Base-by-base conservation (phyloP, 2,113 vertebrate species). In the Herpetotheres cachinnans region DNA sequence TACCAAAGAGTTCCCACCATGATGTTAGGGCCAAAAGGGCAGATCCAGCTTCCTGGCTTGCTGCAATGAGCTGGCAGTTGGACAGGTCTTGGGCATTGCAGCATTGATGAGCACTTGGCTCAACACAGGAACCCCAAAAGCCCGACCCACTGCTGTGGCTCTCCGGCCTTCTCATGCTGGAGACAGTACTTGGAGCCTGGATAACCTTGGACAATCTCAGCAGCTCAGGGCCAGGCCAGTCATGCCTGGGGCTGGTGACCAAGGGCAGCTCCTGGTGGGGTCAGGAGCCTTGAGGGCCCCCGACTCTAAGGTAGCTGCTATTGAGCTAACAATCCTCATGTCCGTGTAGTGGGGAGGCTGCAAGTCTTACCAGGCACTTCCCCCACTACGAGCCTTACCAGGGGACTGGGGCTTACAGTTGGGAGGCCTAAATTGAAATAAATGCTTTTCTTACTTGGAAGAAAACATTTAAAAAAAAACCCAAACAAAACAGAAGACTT, bases 1-100 rank as follows among this genome's bases (percentile, higher is more conserved):
- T 38, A 66, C 26, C 29, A 86, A 52, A 78, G 67, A 4, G 0
- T 9, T 66, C 14, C 55, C 46, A 47, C 25, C 14, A 13, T 8
- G 12, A 70, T 34, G 10, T 27, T 30, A 67, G 21, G 16, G 59
- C n/a, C 47, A 66, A 70, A 76, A 38, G 22, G 18, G n/a, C 29
- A 84, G 50, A 81, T 42, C 20, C 46, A 84, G 13, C 38, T 84
- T 47, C 56, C 26, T 3, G 3, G 3, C 44, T 54, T 66, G 59
- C 67, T 78, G 46, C 83, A 89, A 10, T 13, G 46, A 73, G 25
- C n/a, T 58, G 62, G 40, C 46, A 89, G 50, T 16, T 20, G 42
- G 50, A 34, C 11, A 74, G 59, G n/a, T 66, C 69, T 63, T 0
- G 0, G 20, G 32, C 40, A 65, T 3, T 0, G 0, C 4, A 12